Percentiles rank a stretch among this genome's conserved stretches.
Evolutionary conservation across 2,797 vertebrate genomes (phyloP).

Genomic region (Tenualosa ilisha): DNA sequence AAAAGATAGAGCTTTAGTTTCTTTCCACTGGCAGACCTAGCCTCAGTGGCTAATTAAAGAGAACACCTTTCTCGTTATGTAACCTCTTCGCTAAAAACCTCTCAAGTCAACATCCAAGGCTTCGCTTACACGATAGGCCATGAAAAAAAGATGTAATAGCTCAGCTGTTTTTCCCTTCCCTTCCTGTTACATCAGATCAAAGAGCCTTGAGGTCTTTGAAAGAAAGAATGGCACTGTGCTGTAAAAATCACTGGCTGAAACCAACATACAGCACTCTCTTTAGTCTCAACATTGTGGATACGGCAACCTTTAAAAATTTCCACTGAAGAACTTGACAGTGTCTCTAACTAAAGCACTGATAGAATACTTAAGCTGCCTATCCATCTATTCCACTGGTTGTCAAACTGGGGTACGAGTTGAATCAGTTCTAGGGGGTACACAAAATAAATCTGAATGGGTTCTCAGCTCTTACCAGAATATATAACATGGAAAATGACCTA

Average conservation of each 20-base stretch:
- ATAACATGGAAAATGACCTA: too few relatives aligned
- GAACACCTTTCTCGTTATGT: slow-evolving; percentile 19
- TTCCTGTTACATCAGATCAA: neutral
- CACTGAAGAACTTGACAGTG: neutral
- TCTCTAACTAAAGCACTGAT: neutral
- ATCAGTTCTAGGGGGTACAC: too few relatives aligned
- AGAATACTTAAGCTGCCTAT: neutral
- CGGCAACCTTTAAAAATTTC: neutral
- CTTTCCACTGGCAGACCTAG: neutral
- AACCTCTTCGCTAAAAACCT: neutral
- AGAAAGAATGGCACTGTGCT: neutral
- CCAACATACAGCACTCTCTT: neutral
- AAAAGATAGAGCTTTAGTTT: neutral
- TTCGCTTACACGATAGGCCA: neutral
- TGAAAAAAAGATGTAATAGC: neutral
- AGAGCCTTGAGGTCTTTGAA: neutral
- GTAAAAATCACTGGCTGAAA: neutral
- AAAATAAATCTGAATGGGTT: too few relatives aligned
- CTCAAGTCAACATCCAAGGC: neutral
- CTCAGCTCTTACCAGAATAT: too few relatives aligned
- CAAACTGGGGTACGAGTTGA: too few relatives aligned
- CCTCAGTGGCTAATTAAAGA: slow-evolving; percentile 1
- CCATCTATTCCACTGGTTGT: neutral
- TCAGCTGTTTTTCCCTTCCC: neutral
- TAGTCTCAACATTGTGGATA: neutral